Percentiles rank a stretch among this genome's conserved stretches.
These are phyloP conservation scores for Grus americana DNA, from an alignment of 2,113 vertebrate genomes.

Conservation along the genomic window DNA sequence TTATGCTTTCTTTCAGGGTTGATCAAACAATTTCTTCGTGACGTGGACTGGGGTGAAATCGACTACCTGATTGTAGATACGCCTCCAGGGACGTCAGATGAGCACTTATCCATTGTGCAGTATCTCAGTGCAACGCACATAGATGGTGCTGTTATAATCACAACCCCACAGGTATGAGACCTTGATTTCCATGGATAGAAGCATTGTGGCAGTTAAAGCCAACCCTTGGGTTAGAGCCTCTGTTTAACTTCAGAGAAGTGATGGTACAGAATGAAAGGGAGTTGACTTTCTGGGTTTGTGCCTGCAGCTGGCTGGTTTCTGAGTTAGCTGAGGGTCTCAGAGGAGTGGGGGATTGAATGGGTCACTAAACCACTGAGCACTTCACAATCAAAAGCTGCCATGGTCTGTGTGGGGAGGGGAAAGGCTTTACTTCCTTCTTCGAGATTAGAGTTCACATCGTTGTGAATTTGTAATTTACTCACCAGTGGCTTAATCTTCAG, in stretches of 20 bases:
- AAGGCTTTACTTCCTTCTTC: neutral
- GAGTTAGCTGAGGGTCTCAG: neutral
- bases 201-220: neutral
- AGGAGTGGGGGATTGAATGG: neutral
- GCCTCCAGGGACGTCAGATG: conserved; percentile 92
- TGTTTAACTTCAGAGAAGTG: neutral
- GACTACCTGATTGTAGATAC: conserved; percentile 96
- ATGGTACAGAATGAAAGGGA: neutral
- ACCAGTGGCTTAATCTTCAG: fast-evolving
- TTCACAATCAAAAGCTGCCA: neutral
- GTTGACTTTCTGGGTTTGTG: neutral
- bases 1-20: conserved; percentile 76
- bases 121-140: conserved; percentile 83
- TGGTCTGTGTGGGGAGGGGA: neutral
- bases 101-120: conserved; percentile 92
- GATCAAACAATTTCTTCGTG: conserved; percentile 97
- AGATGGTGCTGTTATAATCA: conserved; percentile 89
- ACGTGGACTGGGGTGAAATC: conserved; percentile 95
- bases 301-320: neutral
- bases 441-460: fast-evolving
- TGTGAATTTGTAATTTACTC: neutral
- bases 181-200: neutral
- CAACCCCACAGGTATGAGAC: conserved; percentile 89
- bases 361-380: neutral
- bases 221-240: neutral